phyloP scores from a whole-genome alignment of 2,888 invertebrate species.

The Ischnus inquisitorius region DNA sequence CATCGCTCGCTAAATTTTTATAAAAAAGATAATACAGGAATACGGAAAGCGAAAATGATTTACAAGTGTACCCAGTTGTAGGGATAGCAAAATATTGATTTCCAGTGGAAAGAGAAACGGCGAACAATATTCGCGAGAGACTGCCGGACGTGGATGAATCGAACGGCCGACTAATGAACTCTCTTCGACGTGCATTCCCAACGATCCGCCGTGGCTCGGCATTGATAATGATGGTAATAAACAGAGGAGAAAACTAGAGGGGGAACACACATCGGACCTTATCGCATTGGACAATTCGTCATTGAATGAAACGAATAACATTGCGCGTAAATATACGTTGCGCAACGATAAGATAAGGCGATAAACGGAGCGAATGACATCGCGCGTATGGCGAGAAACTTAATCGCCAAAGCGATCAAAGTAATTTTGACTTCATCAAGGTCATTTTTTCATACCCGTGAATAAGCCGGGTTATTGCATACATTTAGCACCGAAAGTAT shows the following conservation, averaged over 20 bases:
- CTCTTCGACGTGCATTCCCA: constrained; percentile 5
- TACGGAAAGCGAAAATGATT: background rate
- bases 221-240: background rate
- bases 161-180: constrained; percentile 2
- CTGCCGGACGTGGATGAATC: background rate
- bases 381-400: background rate
- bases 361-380: constrained; percentile 8
- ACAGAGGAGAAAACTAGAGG: background rate
- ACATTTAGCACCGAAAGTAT: no score
- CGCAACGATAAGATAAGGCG: constrained; percentile 10
- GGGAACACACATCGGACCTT: constrained; percentile 8
- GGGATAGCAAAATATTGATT: background rate
- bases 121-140: background rate
- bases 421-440: background rate
- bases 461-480: no score
- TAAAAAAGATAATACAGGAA: constrained; percentile 6
- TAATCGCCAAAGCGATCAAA: background rate
- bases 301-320: constrained; percentile 1
- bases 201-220: background rate
- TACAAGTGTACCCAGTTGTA: background rate
- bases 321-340: constrained; percentile 9
- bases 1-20: background rate
- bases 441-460: background rate
- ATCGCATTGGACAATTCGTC: constrained; percentile 1
- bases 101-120: background rate